phyloP scores from a whole-genome alignment of 92 coral and sea anemone genomes.

The Metridium senile region DNA sequence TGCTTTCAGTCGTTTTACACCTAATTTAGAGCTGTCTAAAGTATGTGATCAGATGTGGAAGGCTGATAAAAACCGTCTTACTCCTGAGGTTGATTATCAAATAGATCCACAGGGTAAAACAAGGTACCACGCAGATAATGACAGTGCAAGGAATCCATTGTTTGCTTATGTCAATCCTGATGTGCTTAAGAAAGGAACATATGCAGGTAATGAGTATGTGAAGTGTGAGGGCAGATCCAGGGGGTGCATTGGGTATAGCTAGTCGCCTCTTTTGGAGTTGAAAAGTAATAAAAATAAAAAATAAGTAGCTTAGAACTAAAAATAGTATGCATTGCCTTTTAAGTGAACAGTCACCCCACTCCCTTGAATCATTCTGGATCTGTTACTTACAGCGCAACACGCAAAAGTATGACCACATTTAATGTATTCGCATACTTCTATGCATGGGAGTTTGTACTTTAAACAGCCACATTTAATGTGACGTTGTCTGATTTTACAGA shows the following conservation, averaged over 20 bases:
- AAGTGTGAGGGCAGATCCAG: neutral
- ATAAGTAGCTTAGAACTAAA: too few species aligned
- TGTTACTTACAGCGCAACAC: too few species aligned
- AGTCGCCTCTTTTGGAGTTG: too few species aligned
- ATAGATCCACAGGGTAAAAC: conserved; percentile 97
- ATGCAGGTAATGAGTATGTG: conserved; percentile 51
- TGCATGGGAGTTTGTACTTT: too few species aligned
- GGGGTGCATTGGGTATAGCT: neutral
- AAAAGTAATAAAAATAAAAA: too few species aligned
- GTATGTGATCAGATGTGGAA: conserved; percentile 88
- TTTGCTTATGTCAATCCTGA: conserved; percentile 74
- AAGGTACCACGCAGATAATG: conserved; percentile 62
- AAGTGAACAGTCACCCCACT: too few species aligned
- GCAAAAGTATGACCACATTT: too few species aligned
- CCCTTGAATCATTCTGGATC: too few species aligned
- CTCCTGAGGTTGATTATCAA: conserved; percentile 75
- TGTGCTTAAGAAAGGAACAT: conserved; percentile 68
- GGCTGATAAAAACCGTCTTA: conserved; percentile 83
- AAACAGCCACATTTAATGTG: too few species aligned
- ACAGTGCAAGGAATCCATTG: conserved; percentile 82
- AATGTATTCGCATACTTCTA: too few species aligned
- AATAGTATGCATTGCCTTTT: too few species aligned
- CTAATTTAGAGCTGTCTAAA: conserved; percentile 76
- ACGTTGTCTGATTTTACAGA: too few species aligned
- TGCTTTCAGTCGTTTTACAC: conserved; percentile 50